These are phyloP conservation scores for Drosophila parabipectinata DNA, from an alignment of 1,140 invertebrate genomes.

Conservation along the genomic window DNA sequence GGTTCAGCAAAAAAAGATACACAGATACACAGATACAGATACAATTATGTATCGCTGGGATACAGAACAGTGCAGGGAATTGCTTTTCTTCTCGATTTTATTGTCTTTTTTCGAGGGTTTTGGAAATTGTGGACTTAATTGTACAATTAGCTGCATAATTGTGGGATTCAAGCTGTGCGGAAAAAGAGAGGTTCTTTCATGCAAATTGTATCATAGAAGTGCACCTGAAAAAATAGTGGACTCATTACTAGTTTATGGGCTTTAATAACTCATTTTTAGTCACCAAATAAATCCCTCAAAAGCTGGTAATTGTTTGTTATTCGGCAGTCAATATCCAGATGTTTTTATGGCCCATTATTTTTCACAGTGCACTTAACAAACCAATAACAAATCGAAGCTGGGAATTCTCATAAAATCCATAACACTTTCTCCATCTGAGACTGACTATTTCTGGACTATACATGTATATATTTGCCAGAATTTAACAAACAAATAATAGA, in stretches of 20 bases:
- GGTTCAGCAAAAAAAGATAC: slow-evolving; percentile 30
- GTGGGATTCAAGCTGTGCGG: slow-evolving; percentile 6
- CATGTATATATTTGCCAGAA: background rate
- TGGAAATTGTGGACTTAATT: slow-evolving; percentile 40
- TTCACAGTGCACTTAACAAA: slow-evolving; percentile 21
- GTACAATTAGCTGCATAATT: slow-evolving; percentile 73
- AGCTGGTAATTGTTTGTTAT: background rate
- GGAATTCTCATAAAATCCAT: slow-evolving; percentile 13
- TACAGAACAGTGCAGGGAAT: background rate
- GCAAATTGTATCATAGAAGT: background rate
- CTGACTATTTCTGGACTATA: too few relatives aligned
- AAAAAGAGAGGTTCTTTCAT: background rate
- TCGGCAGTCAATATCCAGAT: too few relatives aligned
- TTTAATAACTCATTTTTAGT: too few relatives aligned
- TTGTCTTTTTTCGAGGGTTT: background rate
- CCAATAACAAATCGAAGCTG: slow-evolving; percentile 16
- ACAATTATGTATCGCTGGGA: background rate
- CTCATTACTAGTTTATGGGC: too few relatives aligned
- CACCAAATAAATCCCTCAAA: background rate
- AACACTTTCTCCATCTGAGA: background rate
- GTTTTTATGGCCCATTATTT: background rate
- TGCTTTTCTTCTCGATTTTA: background rate
- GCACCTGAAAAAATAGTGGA: too few relatives aligned
- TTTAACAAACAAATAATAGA: slow-evolving; percentile 36
- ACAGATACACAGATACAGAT: slow-evolving; percentile 11